phyloP scores from a whole-genome alignment of 2,888 invertebrate genomes.

The Mactromeris polynyma region DNA sequence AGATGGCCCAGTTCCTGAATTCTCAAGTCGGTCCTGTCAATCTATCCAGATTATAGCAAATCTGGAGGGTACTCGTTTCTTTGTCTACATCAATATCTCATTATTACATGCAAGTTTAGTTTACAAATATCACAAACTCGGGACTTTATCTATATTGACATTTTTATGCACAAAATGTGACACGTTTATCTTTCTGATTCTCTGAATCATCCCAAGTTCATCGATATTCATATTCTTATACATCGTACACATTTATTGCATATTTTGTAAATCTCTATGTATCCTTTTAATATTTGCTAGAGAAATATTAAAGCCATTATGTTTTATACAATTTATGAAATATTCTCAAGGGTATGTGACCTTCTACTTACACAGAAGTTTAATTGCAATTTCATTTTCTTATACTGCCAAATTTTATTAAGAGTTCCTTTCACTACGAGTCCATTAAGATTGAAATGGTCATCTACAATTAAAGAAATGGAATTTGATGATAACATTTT shows the following conservation, averaged over 20 bases:
- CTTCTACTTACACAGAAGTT: background rate
- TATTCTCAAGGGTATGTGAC: background rate
- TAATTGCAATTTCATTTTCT: background rate
- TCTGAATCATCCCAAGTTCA: background rate
- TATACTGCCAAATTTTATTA: background rate
- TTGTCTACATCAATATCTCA: too few relatives aligned
- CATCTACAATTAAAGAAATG: background rate
- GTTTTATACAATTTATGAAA: background rate
- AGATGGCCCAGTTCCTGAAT: too few relatives aligned
- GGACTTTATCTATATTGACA: too few relatives aligned
- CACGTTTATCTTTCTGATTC: background rate
- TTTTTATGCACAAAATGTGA: too few relatives aligned
- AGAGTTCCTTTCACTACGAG: background rate
- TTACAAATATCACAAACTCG: too few relatives aligned
- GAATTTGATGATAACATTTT: background rate
- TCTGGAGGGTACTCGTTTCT: too few relatives aligned
- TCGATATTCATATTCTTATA: background rate
- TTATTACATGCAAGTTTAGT: too few relatives aligned
- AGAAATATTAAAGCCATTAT: background rate
- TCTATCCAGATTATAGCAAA: too few relatives aligned
- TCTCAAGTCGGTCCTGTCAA: too few relatives aligned
- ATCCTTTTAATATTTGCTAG: background rate
- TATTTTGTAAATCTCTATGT: background rate
- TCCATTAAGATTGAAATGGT: conserved; percentile 1
- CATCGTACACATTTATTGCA: background rate